These are phyloP conservation scores for Bactericera cockerelli DNA, from an alignment of 1,140 invertebrate species.

Conservation along the genomic window DNA sequence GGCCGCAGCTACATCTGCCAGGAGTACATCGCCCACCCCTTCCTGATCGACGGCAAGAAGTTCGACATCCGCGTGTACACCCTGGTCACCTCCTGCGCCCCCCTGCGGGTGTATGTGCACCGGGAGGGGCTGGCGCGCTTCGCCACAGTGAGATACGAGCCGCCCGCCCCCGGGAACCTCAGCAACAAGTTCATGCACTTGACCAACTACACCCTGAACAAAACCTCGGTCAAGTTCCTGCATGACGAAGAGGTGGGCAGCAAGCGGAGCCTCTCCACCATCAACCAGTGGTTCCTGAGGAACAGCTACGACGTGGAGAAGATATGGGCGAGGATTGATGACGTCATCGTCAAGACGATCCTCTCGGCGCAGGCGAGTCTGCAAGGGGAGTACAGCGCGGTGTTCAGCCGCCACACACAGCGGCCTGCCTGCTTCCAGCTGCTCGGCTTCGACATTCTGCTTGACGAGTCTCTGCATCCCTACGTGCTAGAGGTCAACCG, in stretches of 20 bases:
- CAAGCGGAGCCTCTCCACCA: conserved; percentile 40
- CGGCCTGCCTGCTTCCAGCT: conserved; percentile 80
- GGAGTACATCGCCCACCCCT: conserved; percentile 63
- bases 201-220: conserved; percentile 78
- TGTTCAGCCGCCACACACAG: conserved; percentile 68
- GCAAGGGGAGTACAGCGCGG: conserved; percentile 73
- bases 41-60: conserved; percentile 77
- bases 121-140: conserved; percentile 70
- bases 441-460: conserved; percentile 70
- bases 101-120: conserved; percentile 58
- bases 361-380: conserved; percentile 68
- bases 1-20: conserved; percentile 26
- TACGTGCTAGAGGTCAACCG: conserved; percentile 76
- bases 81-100: conserved; percentile 70
- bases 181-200: conserved; percentile 79
- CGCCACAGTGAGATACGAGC: conserved; percentile 62
- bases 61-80: conserved; percentile 77
- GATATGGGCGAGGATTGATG: conserved; percentile 69
- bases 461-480: conserved; percentile 72
- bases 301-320: conserved; percentile 55
- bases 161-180: conserved; percentile 45
- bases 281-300: conserved; percentile 52
- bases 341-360: conserved; percentile 78
- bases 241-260: conserved; percentile 45
- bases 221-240: conserved; percentile 63